Conservation (phyloP, 2,113 vertebrate species). For the human (Homo sapiens) region GRCh38 chr11:46657001-46657500, state of each 20-base stretch:
- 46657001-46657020: not conserved
- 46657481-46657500: slow-evolving; percentile 74
- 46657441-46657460: not conserved
- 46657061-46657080: not conserved
- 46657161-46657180: slow-evolving; percentile 98
- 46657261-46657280: slow-evolving; percentile 31
- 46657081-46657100: slow-evolving; percentile 89
- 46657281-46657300: not conserved
- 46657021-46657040: not conserved
- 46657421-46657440: slow-evolving; percentile 48
- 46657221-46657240: not conserved
- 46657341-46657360: slow-evolving; percentile 66
- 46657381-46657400: slow-evolving; percentile 57
- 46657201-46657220: not conserved
- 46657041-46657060: not conserved
- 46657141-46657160: slow-evolving; percentile 97
- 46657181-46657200: slow-evolving; percentile 95
- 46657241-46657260: not conserved
- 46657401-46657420: slow-evolving; percentile 54
- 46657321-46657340: not conserved
- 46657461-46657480: not conserved
- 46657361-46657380: slow-evolving; percentile 21
- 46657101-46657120: slow-evolving; percentile 96
- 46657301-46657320: not conserved
- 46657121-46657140: slow-evolving; percentile 97